Percentiles rank a stretch among this genome's conserved stretches.
phyloP scores from a whole-genome alignment of 2,113 vertebrate genomes.

The human (Homo sapiens) region GRCh38 chr1:39116001-39116500 shows the following conservation, averaged over 20 bases:
- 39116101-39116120: neutral
- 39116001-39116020: slow-evolving; percentile 21
- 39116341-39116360: neutral
- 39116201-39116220: neutral
- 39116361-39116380: neutral
- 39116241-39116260: slow-evolving; percentile 18
- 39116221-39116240: slow-evolving; percentile 9
- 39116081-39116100: neutral
- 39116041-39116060: neutral
- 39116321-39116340: neutral
- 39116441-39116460: neutral
- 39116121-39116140: slow-evolving; percentile 12
- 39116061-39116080: slow-evolving; percentile 32
- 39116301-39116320: neutral
- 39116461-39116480: neutral
- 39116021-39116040: neutral
- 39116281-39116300: neutral
- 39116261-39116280: neutral
- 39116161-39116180: slow-evolving; percentile 27
- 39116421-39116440: neutral
- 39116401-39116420: too few relatives aligned
- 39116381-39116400: neutral
- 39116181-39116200: neutral
- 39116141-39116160: neutral
- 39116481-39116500: neutral